Conservation (phyloP, 2,797 vertebrate genomes). For the Acanthurus tractus region DNA sequence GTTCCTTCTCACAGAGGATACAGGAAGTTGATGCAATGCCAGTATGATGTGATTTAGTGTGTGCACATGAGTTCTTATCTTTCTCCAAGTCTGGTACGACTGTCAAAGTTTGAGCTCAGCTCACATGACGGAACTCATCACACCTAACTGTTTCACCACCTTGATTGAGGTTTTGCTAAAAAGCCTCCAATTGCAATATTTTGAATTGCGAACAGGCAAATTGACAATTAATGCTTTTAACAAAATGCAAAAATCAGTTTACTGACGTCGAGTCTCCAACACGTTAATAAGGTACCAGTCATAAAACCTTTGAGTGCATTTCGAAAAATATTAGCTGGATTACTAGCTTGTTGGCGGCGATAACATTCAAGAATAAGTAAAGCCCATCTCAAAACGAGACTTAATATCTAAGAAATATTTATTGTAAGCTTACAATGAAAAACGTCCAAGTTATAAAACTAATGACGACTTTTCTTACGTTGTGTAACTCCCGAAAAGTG, state of each 20-base stretch:
- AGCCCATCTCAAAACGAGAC: background rate
- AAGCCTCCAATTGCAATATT: background rate
- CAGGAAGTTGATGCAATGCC: background rate
- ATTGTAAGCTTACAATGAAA: background rate
- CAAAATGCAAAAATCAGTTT: background rate
- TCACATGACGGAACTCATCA: constrained; percentile 61
- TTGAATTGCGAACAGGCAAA: background rate
- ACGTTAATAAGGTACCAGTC: background rate
- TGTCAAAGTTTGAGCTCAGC: constrained; percentile 36
- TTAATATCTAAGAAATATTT: no score
- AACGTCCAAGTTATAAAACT: background rate
- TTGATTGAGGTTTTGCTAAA: background rate
- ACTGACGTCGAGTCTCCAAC: background rate
- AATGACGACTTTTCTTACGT: accelerated
- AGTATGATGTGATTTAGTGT: constrained; percentile 1
- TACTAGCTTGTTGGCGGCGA: background rate
- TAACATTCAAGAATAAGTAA: background rate
- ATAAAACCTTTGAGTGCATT: background rate
- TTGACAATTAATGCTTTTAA: no score
- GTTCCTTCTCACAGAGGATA: background rate
- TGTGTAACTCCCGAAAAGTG: background rate
- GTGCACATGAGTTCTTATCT: constrained; percentile 28
- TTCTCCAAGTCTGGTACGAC: background rate
- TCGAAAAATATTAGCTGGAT: background rate
- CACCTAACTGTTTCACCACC: background rate